Evolutionary conservation across 2,797 vertebrate species (phyloP).

Genomic region (Danio choprae): DNA sequence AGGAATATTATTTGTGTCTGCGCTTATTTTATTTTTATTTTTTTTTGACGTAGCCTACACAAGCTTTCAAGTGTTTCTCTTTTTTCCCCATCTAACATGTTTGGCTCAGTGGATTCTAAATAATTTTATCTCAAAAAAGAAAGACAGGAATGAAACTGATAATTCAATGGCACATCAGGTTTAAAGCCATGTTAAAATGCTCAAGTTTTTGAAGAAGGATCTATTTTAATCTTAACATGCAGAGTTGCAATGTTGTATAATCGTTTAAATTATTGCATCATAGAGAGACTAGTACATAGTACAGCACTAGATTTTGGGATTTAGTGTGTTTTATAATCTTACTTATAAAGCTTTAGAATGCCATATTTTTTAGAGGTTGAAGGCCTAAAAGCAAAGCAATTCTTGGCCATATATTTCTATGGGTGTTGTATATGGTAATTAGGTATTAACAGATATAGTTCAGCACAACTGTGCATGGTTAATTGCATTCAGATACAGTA

Average conservation of each 20-base stretch:
- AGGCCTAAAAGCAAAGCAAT: constrained; percentile 54
- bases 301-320: constrained; percentile 44
- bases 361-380: constrained; percentile 62
- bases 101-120: constrained; percentile 38
- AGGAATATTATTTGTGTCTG: constrained; percentile 27
- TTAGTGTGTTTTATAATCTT: constrained; percentile 59
- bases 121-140: constrained; percentile 33
- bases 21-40: constrained; percentile 13
- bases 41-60: constrained; percentile 35
- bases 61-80: constrained; percentile 5
- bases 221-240: constrained; percentile 62
- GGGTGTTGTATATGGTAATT: constrained; percentile 57
- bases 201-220: constrained; percentile 67
- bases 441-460: constrained; percentile 54
- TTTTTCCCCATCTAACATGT: constrained; percentile 22
- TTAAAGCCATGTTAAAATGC: constrained; percentile 72
- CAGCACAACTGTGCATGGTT: constrained; percentile 48
- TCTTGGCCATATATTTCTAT: constrained; percentile 63
- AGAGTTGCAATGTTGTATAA: constrained; percentile 51
- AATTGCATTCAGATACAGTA: constrained; percentile 47
- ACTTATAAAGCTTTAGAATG: constrained; percentile 63
- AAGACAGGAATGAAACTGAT: constrained; percentile 25
- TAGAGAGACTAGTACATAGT: constrained; percentile 52
- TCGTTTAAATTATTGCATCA: constrained; percentile 61
- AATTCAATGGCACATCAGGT: constrained; percentile 65